Evolutionary conservation across 2,797 vertebrate genomes (phyloP).

Genomic region (Anguilla obscura): DNA sequence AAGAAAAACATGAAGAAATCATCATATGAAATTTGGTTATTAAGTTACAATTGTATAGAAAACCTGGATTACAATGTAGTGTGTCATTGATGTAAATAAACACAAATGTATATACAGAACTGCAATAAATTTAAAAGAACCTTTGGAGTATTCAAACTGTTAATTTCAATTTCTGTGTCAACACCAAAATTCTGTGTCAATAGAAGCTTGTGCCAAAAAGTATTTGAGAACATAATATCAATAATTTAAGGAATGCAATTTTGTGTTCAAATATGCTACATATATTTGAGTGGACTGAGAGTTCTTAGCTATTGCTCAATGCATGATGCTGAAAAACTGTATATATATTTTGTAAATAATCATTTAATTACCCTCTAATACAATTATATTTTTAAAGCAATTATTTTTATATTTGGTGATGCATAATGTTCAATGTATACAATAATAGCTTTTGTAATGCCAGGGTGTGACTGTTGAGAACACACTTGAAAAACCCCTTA

Average conservation of each 20-base stretch:
- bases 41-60: constrained; percentile 38
- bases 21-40: constrained; percentile 28
- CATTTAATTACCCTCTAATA: no score
- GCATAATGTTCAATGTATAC: no score
- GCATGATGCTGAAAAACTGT: neutral
- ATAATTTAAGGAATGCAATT: neutral
- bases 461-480: no score
- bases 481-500: no score
- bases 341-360: no score
- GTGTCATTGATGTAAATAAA: constrained; percentile 59
- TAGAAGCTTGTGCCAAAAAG: neutral
- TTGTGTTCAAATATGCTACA: neutral
- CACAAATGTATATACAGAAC: constrained; percentile 67
- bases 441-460: no score
- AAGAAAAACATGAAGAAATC: constrained; percentile 34
- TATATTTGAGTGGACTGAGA: neutral
- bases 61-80: constrained; percentile 42
- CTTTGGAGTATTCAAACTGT: constrained; percentile 44
- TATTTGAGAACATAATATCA: neutral
- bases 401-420: no score
- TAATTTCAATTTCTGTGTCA: constrained; percentile 41
- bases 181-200: neutral
- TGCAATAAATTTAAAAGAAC: constrained; percentile 63
- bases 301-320: neutral
- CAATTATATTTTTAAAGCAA: no score